These are phyloP conservation scores for Pseudorasbora parva DNA, from an alignment of 2,113 vertebrate species.

Conservation along the genomic window DNA sequence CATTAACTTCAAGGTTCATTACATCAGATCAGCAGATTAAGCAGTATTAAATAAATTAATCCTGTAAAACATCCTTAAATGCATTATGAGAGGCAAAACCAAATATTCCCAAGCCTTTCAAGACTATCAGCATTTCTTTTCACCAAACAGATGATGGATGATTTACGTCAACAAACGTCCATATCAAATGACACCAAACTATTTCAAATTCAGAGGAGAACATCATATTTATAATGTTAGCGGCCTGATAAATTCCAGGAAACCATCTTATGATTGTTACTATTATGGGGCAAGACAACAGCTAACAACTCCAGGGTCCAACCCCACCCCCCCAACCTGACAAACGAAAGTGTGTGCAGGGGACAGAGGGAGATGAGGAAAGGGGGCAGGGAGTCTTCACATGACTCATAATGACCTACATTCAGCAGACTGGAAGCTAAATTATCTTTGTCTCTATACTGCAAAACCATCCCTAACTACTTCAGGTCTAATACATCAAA, in stretches of 20 bases:
- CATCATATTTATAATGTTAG: background rate
- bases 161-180: background rate
- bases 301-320: slow-evolving; percentile 12
- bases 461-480: background rate
- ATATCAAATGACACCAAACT: background rate
- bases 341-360: slow-evolving; percentile 19
- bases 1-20: slow-evolving; percentile 12
- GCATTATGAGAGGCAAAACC: background rate
- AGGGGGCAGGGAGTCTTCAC: slow-evolving; percentile 46
- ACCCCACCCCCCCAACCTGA: background rate
- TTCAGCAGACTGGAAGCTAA: slow-evolving; percentile 37
- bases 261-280: background rate
- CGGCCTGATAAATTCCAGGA: background rate
- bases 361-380: slow-evolving; percentile 35
- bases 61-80: background rate
- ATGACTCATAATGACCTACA: slow-evolving; percentile 56
- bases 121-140: background rate
- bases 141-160: background rate
- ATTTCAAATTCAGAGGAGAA: background rate
- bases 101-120: background rate
- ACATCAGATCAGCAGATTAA: slow-evolving; percentile 6
- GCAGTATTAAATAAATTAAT: background rate
- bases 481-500: background rate
- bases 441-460: slow-evolving; percentile 40
- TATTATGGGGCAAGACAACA: background rate